A percentile compares a stretch with the other conserved stretches of the same genome.
Conservation (phyloP, 2,888 invertebrate species). For the Petrolisthes manimaculis region DNA sequence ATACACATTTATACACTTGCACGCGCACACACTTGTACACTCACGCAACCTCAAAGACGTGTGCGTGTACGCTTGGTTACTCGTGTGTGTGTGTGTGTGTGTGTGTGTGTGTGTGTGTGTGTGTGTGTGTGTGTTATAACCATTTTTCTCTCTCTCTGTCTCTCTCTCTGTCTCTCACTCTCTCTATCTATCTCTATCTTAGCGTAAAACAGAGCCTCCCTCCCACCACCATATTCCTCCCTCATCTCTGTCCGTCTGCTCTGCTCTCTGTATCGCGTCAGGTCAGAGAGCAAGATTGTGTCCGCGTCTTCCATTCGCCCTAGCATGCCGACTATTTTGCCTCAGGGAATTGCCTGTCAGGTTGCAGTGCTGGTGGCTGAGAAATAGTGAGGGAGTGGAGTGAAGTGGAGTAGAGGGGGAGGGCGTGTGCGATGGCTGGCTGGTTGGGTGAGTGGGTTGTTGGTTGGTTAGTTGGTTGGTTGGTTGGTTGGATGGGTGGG, state of each 20-base stretch:
- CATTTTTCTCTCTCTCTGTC: slow-evolving; percentile 7
- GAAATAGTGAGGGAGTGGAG: background rate
- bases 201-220: background rate
- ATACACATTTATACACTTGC: too few relatives aligned
- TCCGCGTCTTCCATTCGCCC: slow-evolving; percentile 4
- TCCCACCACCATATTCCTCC: background rate
- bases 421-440: too few relatives aligned
- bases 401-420: too few relatives aligned
- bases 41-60: too few relatives aligned
- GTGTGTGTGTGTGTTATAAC: background rate
- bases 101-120: slow-evolving; percentile 1
- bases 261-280: background rate
- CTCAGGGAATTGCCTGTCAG: background rate
- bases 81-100: background rate
- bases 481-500: too few relatives aligned
- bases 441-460: too few relatives aligned
- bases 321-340: background rate
- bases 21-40: too few relatives aligned
- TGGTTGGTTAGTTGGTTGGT: too few relatives aligned
- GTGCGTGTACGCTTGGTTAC: too few relatives aligned
- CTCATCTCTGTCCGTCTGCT: background rate
- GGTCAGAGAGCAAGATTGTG: slow-evolving; percentile 11
- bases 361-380: background rate
- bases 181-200: background rate
- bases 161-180: background rate